Base-by-base conservation (phyloP, 2,113 vertebrate genomes). In the Myotis brandtii region DNA sequence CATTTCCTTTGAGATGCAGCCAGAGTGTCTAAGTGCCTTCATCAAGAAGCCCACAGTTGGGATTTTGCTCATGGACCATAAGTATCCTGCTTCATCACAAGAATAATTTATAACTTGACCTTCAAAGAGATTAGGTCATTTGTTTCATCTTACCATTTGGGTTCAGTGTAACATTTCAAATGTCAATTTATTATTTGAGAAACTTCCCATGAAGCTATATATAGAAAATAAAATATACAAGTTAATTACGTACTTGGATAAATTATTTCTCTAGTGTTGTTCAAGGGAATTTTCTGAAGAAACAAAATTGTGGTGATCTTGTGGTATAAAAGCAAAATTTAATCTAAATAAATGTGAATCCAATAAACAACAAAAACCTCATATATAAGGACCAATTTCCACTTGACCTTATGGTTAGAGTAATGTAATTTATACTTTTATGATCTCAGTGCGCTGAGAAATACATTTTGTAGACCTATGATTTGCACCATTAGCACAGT, bases 151-250 rank as follows among this genome's bases (percentile, higher is more conserved):
- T 85, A 75, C 4, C 64, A 0, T 75, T 76, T 30, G 34, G 73
- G 30, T 96, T 92, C 37, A 56, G 21, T 52, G 17, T 90, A 76
- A 94, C 62, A 88, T 95, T 95, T 95, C 43, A 94, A 92, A 86
- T 34, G 32, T 37, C 20, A 89, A 25, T 81, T 70, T 91, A 83
- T 91, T 79, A 91, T 46, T 83, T 96, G 43, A 86, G 40, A 91
- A 86, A 75, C n/a, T 93, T 92, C 27, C 56, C 27, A 34, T 94
- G 52, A 94, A 95, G 59, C 32, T 91, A 75, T 66, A 95, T 82
- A 13, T 34, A 86, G 67, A 80, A 93, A 88, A 93, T 92, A 93
- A 79, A 89, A 48, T 80, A 66, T 27, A 34, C 6, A 75, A 56
- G 10, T 83, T 86, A 89, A 67, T 85, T 52, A 54, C 9, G 3